Percentiles rank a stretch among this genome's conserved stretches.
Conservation (phyloP, 2,113 vertebrate species). For the Orthonyx spaldingii region DNA sequence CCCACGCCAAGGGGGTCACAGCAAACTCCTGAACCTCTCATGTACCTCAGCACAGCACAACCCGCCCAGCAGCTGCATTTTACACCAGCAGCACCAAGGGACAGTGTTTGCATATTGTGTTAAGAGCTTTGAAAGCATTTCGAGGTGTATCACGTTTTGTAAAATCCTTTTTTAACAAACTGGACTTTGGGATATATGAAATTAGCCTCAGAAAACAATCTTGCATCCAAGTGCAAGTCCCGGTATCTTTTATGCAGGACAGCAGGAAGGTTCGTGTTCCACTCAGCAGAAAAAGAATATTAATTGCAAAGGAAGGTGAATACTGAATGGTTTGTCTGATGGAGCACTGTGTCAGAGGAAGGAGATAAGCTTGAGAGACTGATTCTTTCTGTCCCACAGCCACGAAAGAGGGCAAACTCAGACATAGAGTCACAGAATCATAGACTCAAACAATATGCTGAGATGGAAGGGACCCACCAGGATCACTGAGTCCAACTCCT, state of each 20-base stretch:
- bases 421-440: not conserved
- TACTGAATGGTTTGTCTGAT: not conserved
- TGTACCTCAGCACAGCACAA: not conserved
- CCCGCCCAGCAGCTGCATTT: not conserved
- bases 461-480: not conserved
- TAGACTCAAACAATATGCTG: not conserved
- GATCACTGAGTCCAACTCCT: not conserved
- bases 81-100: fast-evolving
- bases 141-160: not conserved
- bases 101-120: not conserved
- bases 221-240: not conserved
- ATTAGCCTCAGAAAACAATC: not conserved
- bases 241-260: not conserved
- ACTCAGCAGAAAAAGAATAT: not conserved
- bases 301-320: not conserved
- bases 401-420: not conserved
- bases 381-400: not conserved
- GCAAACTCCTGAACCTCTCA: not conserved
- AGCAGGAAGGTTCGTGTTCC: not conserved
- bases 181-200: not conserved
- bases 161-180: not conserved
- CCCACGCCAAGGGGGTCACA: not conserved
- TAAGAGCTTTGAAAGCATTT: not conserved
- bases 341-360: not conserved
- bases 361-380: not conserved